These are phyloP conservation scores for Festucalex cinctus DNA, from an alignment of 2,113 vertebrate species.

Conservation along the genomic window DNA sequence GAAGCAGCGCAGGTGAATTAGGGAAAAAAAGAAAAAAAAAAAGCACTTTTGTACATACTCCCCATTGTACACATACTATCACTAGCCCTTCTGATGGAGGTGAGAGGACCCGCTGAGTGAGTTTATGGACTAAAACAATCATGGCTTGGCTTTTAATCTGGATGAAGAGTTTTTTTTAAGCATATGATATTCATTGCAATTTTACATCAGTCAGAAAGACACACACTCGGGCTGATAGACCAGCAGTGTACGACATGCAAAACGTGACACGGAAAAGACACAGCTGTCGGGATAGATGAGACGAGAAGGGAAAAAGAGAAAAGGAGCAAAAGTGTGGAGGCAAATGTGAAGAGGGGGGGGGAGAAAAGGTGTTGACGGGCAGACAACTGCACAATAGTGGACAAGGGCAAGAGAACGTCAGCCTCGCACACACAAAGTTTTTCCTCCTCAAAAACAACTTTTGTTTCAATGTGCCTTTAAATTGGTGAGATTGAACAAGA, in stretches of 20 bases:
- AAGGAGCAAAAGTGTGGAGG: slow-evolving; percentile 42
- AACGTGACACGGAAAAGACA: slow-evolving; percentile 55
- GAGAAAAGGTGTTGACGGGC: slow-evolving; percentile 40
- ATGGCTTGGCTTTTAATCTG: slow-evolving; percentile 59
- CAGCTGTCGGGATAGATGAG: slow-evolving; percentile 33
- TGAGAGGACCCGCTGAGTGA: slow-evolving; percentile 62
- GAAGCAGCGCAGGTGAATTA: slow-evolving; percentile 58
- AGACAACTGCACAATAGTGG: slow-evolving; percentile 49
- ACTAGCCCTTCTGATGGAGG: slow-evolving; percentile 36
- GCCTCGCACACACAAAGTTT: slow-evolving; percentile 30
- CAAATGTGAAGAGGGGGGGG: slow-evolving; percentile 40
- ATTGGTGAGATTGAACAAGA: not conserved
- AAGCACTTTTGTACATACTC: slow-evolving; percentile 49
- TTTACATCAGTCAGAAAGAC: slow-evolving; percentile 23
- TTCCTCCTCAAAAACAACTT: slow-evolving; percentile 30
- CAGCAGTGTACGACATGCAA: slow-evolving; percentile 41
- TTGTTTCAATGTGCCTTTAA: slow-evolving; percentile 39
- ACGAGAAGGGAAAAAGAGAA: slow-evolving; percentile 9
- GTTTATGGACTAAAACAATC: slow-evolving; percentile 69
- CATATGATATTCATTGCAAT: slow-evolving; percentile 53
- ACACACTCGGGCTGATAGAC: slow-evolving; percentile 30
- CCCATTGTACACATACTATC: slow-evolving; percentile 50
- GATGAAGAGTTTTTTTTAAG: slow-evolving; percentile 54
- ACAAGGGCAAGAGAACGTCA: slow-evolving; percentile 36
- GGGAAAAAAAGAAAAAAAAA: slow-evolving; percentile 55